phyloP scores from a whole-genome alignment of 2,113 vertebrate species.

The Verasper variegatus region DNA sequence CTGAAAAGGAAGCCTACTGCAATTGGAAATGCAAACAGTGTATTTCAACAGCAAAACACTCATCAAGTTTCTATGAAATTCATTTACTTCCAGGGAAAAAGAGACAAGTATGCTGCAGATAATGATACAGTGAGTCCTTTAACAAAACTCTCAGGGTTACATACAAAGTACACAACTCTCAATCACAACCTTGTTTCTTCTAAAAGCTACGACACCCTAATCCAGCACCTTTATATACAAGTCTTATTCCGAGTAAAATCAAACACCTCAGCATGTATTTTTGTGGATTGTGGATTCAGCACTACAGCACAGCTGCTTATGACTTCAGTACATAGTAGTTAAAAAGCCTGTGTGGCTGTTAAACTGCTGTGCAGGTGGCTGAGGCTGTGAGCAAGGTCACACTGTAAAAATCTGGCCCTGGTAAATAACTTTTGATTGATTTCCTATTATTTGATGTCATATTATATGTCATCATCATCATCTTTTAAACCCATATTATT shows the following conservation, averaged over 20 bases:
- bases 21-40: conserved; percentile 58
- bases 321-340: neutral
- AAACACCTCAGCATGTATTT: neutral
- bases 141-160: too few relatives aligned
- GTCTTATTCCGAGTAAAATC: neutral
- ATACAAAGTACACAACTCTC: neutral
- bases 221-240: neutral
- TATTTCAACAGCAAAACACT: conserved; percentile 44
- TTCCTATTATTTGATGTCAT: neutral
- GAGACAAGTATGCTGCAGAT: too few relatives aligned
- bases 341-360: neutral
- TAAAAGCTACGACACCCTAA: neutral
- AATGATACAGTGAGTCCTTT: too few relatives aligned
- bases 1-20: conserved; percentile 45
- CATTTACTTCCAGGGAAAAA: neutral
- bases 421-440: neutral
- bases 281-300: neutral
- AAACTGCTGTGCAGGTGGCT: neutral
- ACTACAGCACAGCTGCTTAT: neutral
- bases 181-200: neutral
- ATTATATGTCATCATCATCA: too few relatives aligned
- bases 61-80: conserved; percentile 10
- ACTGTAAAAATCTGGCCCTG: neutral
- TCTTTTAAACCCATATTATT: too few relatives aligned
- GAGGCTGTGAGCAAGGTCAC: conserved; percentile 5